phyloP scores from a whole-genome alignment of 2,888 invertebrate species.

The Theodoxus fluviatilis region DNA sequence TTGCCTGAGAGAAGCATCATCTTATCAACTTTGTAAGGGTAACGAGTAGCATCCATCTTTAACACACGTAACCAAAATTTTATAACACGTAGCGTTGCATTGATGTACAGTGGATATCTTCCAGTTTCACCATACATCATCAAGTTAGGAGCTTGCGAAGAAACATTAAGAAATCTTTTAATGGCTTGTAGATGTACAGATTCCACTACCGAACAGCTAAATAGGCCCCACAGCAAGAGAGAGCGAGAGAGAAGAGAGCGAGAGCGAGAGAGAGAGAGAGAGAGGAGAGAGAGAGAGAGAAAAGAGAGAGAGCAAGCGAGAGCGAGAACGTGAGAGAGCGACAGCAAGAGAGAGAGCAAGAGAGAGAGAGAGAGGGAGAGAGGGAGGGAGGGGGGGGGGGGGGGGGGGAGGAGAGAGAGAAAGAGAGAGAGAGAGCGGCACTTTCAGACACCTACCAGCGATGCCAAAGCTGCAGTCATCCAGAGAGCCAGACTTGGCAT shows the following conservation, averaged over 20 bases:
- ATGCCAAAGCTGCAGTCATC: slow-evolving; percentile 68
- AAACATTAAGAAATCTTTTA: too few relatives aligned
- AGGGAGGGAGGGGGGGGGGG: neutral
- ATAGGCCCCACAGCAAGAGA: slow-evolving; percentile 25
- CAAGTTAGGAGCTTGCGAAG: too few relatives aligned
- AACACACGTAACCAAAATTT: too few relatives aligned
- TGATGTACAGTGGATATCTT: too few relatives aligned
- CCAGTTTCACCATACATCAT: too few relatives aligned
- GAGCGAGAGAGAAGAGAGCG: slow-evolving; percentile 10
- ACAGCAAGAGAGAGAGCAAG: neutral
- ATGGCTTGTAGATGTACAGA: too few relatives aligned
- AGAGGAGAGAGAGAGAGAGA: neutral
- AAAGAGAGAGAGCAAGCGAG: slow-evolving; percentile 11
- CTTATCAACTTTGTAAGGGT: too few relatives aligned
- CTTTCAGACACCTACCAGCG: slow-evolving; percentile 54
- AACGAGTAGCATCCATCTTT: too few relatives aligned
- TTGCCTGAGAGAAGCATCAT: too few relatives aligned
- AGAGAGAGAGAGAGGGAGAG: neutral
- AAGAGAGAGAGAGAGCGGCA: slow-evolving; percentile 20
- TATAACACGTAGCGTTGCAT: too few relatives aligned
- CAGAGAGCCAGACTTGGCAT: slow-evolving; percentile 43
- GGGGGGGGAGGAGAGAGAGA: neutral
- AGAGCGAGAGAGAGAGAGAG: slow-evolving; percentile 17
- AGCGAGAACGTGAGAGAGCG: slow-evolving; percentile 1
- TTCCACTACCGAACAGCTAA: too few relatives aligned